Conservation (phyloP, 1,140 invertebrate genomes). For the Zaprionus davidi region DNA sequence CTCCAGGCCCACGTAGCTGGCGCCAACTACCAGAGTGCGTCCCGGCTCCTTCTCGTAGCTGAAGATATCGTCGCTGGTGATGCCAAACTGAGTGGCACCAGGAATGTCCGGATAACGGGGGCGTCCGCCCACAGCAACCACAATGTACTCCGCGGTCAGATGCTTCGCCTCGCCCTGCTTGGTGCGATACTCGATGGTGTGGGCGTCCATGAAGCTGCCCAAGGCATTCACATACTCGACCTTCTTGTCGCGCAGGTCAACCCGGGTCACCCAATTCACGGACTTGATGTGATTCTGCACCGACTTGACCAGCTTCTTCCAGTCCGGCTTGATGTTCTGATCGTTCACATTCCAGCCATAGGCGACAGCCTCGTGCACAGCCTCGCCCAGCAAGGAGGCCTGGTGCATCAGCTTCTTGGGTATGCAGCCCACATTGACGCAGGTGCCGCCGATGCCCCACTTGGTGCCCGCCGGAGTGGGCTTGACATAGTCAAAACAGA, state of each 20-base stretch:
- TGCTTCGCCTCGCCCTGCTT: constrained; percentile 90
- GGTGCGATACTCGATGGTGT: constrained; percentile 90
- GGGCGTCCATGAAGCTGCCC: constrained; percentile 92
- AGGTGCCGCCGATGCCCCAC: constrained; percentile 97
- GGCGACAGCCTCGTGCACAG: constrained; percentile 90
- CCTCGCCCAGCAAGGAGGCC: constrained; percentile 94
- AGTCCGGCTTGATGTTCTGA: constrained; percentile 89
- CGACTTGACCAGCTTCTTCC: constrained; percentile 88
- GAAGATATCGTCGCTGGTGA: constrained; percentile 99
- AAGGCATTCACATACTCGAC: constrained; percentile 97
- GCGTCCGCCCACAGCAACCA: constrained; percentile 96
- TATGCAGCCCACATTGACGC: constrained; percentile 99
- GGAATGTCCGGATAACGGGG: constrained; percentile 94
- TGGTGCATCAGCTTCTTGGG: constrained; percentile 99
- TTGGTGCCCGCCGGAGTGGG: constrained; percentile 93
- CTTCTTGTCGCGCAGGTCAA: constrained; percentile 94
- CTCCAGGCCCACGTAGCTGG: constrained; percentile 97
- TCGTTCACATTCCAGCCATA: constrained; percentile 93
- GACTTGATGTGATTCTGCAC: constrained; percentile 95
- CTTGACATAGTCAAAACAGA: constrained; percentile 95
- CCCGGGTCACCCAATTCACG: constrained; percentile 95
- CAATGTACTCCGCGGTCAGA: constrained; percentile 92
- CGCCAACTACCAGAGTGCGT: constrained; percentile 97
- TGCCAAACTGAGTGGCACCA: constrained; percentile 94
- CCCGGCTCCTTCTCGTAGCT: constrained; percentile 94